Percentiles rank a stretch among this genome's conserved stretches.
Conservation (phyloP, 2,113 vertebrate genomes). For the Gavialis gangeticus region DNA sequence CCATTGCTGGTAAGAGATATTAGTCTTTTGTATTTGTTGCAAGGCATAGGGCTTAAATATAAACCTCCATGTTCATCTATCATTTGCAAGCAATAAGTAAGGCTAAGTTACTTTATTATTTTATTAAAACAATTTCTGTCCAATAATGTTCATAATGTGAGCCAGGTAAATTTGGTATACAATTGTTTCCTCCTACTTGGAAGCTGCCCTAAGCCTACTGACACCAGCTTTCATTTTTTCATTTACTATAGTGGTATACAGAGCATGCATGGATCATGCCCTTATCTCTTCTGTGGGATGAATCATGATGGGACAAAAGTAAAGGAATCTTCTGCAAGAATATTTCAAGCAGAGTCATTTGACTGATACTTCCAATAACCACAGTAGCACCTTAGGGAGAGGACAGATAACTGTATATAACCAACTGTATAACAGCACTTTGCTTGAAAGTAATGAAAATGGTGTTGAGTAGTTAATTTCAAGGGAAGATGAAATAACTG, state of each 20-base stretch:
- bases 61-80: neutral
- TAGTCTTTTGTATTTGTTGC: neutral
- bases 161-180: neutral
- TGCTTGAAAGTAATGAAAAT: rapidly evolving
- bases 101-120: neutral
- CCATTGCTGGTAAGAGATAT: neutral
- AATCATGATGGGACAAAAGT: neutral
- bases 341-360: neutral
- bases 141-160: neutral
- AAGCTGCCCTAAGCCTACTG: neutral
- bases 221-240: neutral
- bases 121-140: neutral
- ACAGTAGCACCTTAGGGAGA: neutral
- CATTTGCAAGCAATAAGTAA: neutral
- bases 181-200: neutral
- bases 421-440: neutral
- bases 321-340: neutral
- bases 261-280: neutral
- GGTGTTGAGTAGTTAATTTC: neutral
- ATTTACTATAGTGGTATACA: neutral
- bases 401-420: neutral
- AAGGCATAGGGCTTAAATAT: neutral
- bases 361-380: neutral
- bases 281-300: neutral
- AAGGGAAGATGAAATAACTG: neutral